Base-by-base conservation (phyloP, 2,888 invertebrate genomes). In the Melolontha melolontha region DNA sequence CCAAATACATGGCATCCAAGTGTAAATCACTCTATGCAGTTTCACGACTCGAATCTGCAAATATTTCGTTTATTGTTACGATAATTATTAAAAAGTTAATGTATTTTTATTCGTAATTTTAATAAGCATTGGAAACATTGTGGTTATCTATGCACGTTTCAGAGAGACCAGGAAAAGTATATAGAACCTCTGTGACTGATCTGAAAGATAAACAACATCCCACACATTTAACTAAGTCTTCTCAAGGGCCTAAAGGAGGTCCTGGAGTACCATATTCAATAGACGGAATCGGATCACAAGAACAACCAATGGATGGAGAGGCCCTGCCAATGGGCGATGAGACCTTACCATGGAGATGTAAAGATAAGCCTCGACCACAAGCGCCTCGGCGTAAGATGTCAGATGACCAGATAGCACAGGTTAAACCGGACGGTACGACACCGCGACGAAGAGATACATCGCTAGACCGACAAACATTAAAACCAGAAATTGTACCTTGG, bases 271-370 rank as follows among this genome's bases (percentile, higher is more conserved):
- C 78, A 22, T 70, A 74, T 52, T 68, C 76, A 47, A 76, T 75
- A 71, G 77, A 78, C 67, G 76, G 76, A 54, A 73, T 77, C 41
- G 80, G 79, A 64, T 55, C 66, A 17, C 64, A 64, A 11, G 78
- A 78, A 57, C 78, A 81, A 74, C 79, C 78, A 2, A 70, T 71
- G 12, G 86, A 86, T 70, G 82, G 81, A 68, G 83, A 83, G 72
- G 84, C 84, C 72, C 72, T 85, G 70, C 86, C 86, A 11, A 72
- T 81, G 70, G 87, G 86, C 29, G 88, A 88, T 77, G 87, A 87
- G 78, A 82, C 84, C 34, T 75, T 88, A 72, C 86, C 87, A 16
- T 88, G 88, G 88, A 81, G 87, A 73, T 64, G 75, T 62, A 73
- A 68, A 64, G 68, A 69, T 55, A 71, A 65, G 66, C 49, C 59